Base-by-base conservation (phyloP, 2,113 vertebrate genomes). In the Sebastes fasciatus region DNA sequence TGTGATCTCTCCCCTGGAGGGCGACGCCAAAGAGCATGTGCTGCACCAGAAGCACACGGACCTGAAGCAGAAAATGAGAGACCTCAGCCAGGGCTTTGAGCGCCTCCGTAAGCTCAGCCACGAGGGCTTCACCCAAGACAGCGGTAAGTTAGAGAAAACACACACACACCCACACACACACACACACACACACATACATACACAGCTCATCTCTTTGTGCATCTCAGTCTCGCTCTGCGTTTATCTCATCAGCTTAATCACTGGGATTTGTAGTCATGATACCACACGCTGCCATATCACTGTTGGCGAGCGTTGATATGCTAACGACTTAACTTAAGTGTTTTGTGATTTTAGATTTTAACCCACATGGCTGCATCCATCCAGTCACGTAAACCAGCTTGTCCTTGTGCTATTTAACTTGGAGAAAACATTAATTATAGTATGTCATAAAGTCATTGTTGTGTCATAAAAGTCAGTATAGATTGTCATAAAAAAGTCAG, bases 1-100 rank as follows among this genome's bases (percentile, higher is more conserved):
- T 4, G 90, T 94, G 72, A 97, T 99, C 74, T 92, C 92, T 11
- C 95, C 97, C 0, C 73, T 95, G 34, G 97, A 98, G 77, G 95
- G 93, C 23, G 92, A 93, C 4, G 19, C 91, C 46, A 97, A 97
- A 86, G 95, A 93, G 19, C 94, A 97, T 0, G 73, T 87, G 19
- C 93, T 98, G 84, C 96, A 95, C 61, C 89, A 92, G 92, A 96
- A 96, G 76, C 98, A 99, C 84, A 85, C 93, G 0, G 98, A 98
- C 5, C 96, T 99, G 46, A 98, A 99, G 91, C 95, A 96, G 48
- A 96, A 95, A 71, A 96, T 98, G 75, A 96, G 95, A 57, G 95
- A 95, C 93, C 96, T 99, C 74, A 96, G 95, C 91, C 97, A 97
- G 83, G 98, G 97, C 43, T 97, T 97, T 3, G 97, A 98, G 70